Evolutionary conservation across 1,140 invertebrate species (phyloP).

Genomic region (Theocolax elegans): DNA sequence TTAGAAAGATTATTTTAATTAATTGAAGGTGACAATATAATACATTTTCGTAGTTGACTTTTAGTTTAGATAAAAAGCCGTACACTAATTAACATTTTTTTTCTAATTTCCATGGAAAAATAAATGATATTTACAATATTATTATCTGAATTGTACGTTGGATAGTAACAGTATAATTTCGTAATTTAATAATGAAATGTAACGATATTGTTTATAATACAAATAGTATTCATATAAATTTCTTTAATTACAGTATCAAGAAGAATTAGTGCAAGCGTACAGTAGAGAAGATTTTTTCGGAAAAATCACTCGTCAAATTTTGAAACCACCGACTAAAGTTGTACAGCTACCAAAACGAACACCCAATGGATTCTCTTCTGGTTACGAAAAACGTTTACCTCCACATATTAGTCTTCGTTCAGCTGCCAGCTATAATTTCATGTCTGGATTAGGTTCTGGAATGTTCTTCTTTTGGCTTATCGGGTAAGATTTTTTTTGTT

Average conservation of each 20-base stretch:
- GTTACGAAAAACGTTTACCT: slow-evolving; percentile 70
- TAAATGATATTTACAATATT: no score
- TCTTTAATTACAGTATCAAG: slow-evolving; percentile 69
- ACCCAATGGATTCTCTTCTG: slow-evolving; percentile 67
- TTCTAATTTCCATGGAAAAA: no score
- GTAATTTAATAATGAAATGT: no score
- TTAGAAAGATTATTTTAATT: no score
- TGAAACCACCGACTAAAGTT: slow-evolving; percentile 73
- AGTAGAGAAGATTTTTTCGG: slow-evolving; percentile 73
- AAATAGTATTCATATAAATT: slow-evolving; percentile 37
- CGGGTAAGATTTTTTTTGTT: slow-evolving; percentile 47
- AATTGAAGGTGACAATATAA: no score
- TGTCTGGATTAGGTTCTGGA: slow-evolving; percentile 58
- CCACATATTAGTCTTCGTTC: slow-evolving; percentile 78
- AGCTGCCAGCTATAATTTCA: slow-evolving; percentile 74
- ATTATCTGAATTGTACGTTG: no score
- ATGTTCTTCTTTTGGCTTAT: slow-evolving; percentile 53
- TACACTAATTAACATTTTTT: no score
- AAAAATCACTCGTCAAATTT: slow-evolving; percentile 72
- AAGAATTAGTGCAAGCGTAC: slow-evolving; percentile 73
- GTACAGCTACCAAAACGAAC: slow-evolving; percentile 71
- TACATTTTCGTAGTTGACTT: no score
- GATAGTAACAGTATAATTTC: no score
- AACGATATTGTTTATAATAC: slow-evolving; percentile 32
- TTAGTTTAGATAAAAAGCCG: no score